These are phyloP conservation scores for Theropithecus gelada DNA, from an alignment of 2,113 vertebrate genomes.

Conservation along the genomic window DNA sequence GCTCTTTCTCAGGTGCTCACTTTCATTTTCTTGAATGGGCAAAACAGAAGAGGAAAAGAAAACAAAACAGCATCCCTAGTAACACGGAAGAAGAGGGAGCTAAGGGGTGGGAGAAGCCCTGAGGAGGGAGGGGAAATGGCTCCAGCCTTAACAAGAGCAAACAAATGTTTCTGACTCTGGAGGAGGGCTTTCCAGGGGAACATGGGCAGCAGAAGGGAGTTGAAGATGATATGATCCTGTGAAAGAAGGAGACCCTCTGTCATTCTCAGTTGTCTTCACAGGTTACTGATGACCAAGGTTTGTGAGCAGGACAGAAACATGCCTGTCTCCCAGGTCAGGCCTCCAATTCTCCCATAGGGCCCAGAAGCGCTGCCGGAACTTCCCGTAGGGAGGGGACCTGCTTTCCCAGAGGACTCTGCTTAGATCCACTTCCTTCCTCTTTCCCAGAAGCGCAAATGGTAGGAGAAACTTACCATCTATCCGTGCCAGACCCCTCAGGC, in stretches of 20 bases:
- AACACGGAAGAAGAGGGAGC: neutral
- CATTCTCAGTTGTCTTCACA: conserved; percentile 43
- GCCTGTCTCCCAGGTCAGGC: neutral
- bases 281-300: neutral
- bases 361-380: neutral
- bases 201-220: neutral
- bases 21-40: conserved; percentile 73
- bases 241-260: neutral
- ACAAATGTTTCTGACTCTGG: neutral
- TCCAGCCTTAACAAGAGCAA: neutral
- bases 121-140: neutral
- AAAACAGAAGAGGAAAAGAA: conserved; percentile 59
- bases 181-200: neutral
- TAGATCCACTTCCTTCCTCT: neutral
- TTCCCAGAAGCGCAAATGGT: neutral
- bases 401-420: neutral
- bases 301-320: neutral
- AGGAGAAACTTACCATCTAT: neutral
- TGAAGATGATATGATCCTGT: neutral
- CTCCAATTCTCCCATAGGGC: neutral
- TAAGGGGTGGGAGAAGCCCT: neutral
- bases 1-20: conserved; percentile 65
- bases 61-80: neutral
- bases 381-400: too few relatives aligned
- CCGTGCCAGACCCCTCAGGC: neutral